Base-by-base conservation (phyloP, 2,797 vertebrate species). In the Dipus sagitta region DNA sequence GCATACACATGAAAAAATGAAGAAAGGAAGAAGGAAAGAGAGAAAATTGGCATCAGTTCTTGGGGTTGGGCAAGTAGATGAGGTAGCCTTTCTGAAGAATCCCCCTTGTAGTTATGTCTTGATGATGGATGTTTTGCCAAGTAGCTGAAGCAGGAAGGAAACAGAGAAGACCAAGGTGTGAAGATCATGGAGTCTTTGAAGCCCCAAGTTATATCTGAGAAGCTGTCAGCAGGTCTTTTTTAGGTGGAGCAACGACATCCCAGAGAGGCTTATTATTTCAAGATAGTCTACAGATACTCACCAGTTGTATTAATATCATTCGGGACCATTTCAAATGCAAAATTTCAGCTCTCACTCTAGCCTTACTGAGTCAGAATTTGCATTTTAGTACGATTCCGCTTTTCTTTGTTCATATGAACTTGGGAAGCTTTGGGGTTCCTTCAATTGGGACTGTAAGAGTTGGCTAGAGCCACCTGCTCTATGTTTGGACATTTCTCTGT, bases 401-500 rank as follows among this genome's bases (percentile, higher is more conserved):
- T 34, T 3, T 10, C 28, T 86, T 83, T 20, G 26, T 92, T 64
- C 71, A 26, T 60, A 67, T 79, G 42, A 78, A 92, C 74, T 67
- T 78, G 52, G 62, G 74, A 77, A 60, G 17, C 11, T 78, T 62
- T n/a, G 28, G n/a, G 6, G 1, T 78, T 86, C 67, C 80, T 23
- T 1, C 70, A 85, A 76, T 32, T 81, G 24, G 12, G 32, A 65
- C 9, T 79, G 4, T 2, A 60, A 12, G 6, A 20, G 30, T 70
- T 26, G 60, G 5, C n/a, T 79, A 18, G 28, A 85, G 78, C 58
- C 38, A 80, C n/a, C 90, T 71, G 21, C 17, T 23, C 72, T n/a
- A 86, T 42, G 34, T 91, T 58, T 90, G 21, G 47, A 82, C 47
- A 88, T 92, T 62, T 78, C 13, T 87, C 2, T 88, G 7, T 65